These are phyloP conservation scores for Philotrypesis tridentata DNA, from an alignment of 1,140 invertebrate species.

Conservation along the genomic window DNA sequence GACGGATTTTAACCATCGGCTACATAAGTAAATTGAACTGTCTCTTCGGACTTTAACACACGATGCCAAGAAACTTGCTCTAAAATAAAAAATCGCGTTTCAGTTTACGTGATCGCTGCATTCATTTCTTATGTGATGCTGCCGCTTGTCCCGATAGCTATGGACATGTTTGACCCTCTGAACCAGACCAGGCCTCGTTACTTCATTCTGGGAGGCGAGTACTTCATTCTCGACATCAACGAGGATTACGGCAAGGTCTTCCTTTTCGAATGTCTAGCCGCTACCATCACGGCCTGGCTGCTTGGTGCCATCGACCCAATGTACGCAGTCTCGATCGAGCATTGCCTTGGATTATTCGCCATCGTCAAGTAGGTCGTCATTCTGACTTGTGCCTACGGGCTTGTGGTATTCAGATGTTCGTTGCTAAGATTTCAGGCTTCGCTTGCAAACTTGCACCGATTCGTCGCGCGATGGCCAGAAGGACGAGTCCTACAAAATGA, in stretches of 20 bases:
- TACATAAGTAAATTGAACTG: background rate
- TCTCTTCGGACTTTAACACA: no score
- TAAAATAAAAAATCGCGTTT: background rate
- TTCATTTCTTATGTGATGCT: background rate
- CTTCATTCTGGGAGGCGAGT: constrained; percentile 11
- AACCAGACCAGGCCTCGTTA: background rate
- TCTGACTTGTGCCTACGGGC: background rate
- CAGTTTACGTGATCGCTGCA: background rate
- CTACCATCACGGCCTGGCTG: background rate
- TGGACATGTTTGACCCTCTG: background rate
- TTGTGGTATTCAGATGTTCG: background rate
- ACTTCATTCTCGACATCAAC: background rate
- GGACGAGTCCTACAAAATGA: background rate
- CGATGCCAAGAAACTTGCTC: no score
- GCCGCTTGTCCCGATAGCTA: background rate
- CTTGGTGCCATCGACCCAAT: background rate
- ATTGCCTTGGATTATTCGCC: constrained; percentile 18
- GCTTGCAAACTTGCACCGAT: background rate
- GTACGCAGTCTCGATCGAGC: background rate
- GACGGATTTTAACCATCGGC: background rate
- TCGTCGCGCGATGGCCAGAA: background rate
- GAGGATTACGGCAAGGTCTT: constrained; percentile 1
- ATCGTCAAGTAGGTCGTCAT: background rate
- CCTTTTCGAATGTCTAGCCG: background rate
- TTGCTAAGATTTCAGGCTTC: constrained; percentile 2